Evolutionary conservation across 1,140 invertebrate species (phyloP).

Genomic region (Elysia chlorotica): DNA sequence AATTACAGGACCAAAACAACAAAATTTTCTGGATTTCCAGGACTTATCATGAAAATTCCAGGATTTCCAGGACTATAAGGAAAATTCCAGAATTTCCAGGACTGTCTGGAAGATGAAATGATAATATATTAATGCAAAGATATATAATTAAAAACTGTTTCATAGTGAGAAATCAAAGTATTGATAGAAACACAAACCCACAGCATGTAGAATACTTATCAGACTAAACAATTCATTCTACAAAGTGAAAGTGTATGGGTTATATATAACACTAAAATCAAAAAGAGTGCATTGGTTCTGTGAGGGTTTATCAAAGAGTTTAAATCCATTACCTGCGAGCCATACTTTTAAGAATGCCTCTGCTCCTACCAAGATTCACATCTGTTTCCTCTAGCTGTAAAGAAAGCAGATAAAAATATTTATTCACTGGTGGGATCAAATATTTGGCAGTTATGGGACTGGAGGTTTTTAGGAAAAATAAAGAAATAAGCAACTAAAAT

Average conservation of each 20-base stretch:
- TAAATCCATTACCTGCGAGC: conserved; percentile 59
- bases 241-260: neutral
- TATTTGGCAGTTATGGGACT: neutral
- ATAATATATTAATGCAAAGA: too few species aligned
- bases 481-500: neutral
- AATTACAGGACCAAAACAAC: too few species aligned
- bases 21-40: too few species aligned
- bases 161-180: too few species aligned
- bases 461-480: too few species aligned
- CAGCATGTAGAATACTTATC: neutral
- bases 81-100: too few species aligned
- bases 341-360: conserved; percentile 69
- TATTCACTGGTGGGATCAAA: neutral
- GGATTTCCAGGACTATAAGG: too few species aligned
- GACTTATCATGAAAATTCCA: too few species aligned
- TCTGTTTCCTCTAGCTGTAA: conserved; percentile 69
- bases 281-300: neutral
- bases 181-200: neutral
- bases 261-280: neutral
- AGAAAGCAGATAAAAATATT: conserved; percentile 6
- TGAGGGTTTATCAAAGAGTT: neutral
- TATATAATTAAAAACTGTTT: too few species aligned
- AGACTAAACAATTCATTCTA: neutral
- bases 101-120: too few species aligned
- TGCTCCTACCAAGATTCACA: conserved; percentile 67